phyloP scores from a whole-genome alignment of 2,797 vertebrate genomes.

The Microcaecilia unicolor region DNA sequence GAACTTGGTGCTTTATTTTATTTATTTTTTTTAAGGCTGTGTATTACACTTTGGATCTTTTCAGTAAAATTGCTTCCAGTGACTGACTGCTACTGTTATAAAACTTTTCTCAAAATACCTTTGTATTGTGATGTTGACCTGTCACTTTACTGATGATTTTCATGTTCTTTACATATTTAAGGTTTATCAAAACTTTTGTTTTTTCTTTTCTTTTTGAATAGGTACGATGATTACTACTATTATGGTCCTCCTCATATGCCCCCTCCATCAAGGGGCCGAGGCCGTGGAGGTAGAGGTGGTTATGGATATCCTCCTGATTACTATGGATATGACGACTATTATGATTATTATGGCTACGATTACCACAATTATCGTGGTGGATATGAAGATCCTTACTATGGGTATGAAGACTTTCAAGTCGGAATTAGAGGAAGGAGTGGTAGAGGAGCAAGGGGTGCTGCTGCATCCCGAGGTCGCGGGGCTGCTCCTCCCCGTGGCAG shows the following conservation, averaged over 20 bases:
- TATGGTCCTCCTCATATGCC: slow-evolving; percentile 88
- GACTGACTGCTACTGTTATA: too few species aligned
- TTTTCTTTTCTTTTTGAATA: slow-evolving; percentile 34
- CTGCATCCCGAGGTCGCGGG: slow-evolving; percentile 76
- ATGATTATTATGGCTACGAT: slow-evolving; percentile 94
- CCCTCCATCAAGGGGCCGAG: slow-evolving; percentile 80
- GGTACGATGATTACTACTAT: slow-evolving; percentile 98
- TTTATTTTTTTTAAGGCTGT: too few species aligned
- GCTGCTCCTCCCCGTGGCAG: slow-evolving; percentile 74
- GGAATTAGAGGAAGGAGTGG: slow-evolving; percentile 80
- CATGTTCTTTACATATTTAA: too few species aligned
- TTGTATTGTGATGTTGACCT: too few species aligned
- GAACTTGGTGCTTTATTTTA: too few species aligned
- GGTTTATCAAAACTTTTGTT: not conserved
- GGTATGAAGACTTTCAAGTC: slow-evolving; percentile 93
- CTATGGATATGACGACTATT: slow-evolving; percentile 94
- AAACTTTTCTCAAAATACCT: too few species aligned
- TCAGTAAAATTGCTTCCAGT: too few species aligned
- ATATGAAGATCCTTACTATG: slow-evolving; percentile 94
- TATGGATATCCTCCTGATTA: slow-evolving; percentile 90
- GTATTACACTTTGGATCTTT: too few species aligned
- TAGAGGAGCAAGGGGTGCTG: slow-evolving; percentile 78
- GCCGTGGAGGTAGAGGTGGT: slow-evolving; percentile 81
- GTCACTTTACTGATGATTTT: too few species aligned
- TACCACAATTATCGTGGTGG: slow-evolving; percentile 95